These are phyloP conservation scores for Idaea aversata DNA, from an alignment of 2,888 invertebrate genomes.

Conservation along the genomic window DNA sequence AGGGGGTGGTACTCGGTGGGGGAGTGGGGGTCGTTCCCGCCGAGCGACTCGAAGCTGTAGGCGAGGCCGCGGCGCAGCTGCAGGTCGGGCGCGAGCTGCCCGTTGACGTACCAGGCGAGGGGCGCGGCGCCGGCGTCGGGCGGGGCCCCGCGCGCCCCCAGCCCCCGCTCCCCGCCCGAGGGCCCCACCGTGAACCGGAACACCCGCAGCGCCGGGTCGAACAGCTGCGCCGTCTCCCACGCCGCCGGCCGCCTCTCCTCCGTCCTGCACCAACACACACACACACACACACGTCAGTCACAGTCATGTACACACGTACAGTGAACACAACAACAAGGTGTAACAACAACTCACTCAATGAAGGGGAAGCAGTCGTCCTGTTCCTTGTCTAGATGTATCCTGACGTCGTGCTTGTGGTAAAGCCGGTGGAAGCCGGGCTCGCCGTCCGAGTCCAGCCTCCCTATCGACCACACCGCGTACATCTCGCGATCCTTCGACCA, in stretches of 20 bases:
- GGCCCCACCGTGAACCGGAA: conserved; percentile 92
- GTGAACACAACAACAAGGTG: neutral
- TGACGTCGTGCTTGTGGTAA: conserved; percentile 86
- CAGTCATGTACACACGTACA: neutral
- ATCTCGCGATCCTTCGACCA: conserved; percentile 83
- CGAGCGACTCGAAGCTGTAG: conserved; percentile 89
- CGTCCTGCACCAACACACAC: conserved; percentile 25
- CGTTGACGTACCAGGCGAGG: conserved; percentile 96
- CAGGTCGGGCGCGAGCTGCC: conserved; percentile 91
- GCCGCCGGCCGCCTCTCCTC: conserved; percentile 39
- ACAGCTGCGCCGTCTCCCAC: conserved; percentile 84
- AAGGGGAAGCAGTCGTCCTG: conserved; percentile 88
- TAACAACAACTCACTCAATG: conserved; percentile 67
- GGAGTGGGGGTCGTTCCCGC: conserved; percentile 94
- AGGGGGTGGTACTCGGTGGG: conserved; percentile 93
- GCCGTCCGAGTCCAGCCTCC: conserved; percentile 86
- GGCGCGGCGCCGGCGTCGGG: conserved; percentile 83
- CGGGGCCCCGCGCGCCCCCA: conserved; percentile 63
- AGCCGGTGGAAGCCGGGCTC: conserved; percentile 92
- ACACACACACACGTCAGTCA: neutral
- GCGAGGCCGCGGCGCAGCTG: conserved; percentile 91
- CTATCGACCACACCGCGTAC: conserved; percentile 91
- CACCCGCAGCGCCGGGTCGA: conserved; percentile 86
- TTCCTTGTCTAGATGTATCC: conserved; percentile 84
- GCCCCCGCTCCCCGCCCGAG: conserved; percentile 89